phyloP scores from a whole-genome alignment of 2,888 invertebrate species.

The Apamea epomidion region DNA sequence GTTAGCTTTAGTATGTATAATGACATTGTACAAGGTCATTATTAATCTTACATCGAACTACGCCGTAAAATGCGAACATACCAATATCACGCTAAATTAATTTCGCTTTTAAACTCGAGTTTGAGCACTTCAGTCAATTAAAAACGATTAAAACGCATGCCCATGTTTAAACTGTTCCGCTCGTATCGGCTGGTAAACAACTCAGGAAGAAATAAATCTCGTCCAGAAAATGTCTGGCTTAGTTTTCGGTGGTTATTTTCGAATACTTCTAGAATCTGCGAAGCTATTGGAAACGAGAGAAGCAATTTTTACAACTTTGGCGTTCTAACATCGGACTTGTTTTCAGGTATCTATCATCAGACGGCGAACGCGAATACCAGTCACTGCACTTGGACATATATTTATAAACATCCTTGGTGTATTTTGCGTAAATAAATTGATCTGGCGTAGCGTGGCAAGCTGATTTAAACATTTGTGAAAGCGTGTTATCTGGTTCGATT shows the following conservation, averaged over 20 bases:
- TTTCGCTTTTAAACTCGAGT: slow-evolving; percentile 35
- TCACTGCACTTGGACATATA: slow-evolving; percentile 66
- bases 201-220: slow-evolving; percentile 21
- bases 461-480: slow-evolving; percentile 39
- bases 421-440: slow-evolving; percentile 64
- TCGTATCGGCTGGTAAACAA: slow-evolving; percentile 20
- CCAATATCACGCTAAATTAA: slow-evolving; percentile 53
- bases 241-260: slow-evolving; percentile 57
- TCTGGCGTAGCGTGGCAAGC: slow-evolving; percentile 40
- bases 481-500: slow-evolving; percentile 32
- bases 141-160: slow-evolving; percentile 32
- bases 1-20: slow-evolving; percentile 74
- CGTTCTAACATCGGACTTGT: slow-evolving; percentile 37
- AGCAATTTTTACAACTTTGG: slow-evolving; percentile 20
- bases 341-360: slow-evolving; percentile 52
- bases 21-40: slow-evolving; percentile 85
- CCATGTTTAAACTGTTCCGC: slow-evolving; percentile 24
- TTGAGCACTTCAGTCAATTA: slow-evolving; percentile 30
- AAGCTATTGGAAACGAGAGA: slow-evolving; percentile 42
- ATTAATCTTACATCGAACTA: slow-evolving; percentile 67
- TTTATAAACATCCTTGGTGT: slow-evolving; percentile 75
- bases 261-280: slow-evolving; percentile 45
- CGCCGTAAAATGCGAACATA: slow-evolving; percentile 52
- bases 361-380: slow-evolving; percentile 45
- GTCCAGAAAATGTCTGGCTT: slow-evolving; percentile 48